phyloP scores from a whole-genome alignment of 2,888 invertebrate genomes.

The Xestoiulus laeticollis region DNA sequence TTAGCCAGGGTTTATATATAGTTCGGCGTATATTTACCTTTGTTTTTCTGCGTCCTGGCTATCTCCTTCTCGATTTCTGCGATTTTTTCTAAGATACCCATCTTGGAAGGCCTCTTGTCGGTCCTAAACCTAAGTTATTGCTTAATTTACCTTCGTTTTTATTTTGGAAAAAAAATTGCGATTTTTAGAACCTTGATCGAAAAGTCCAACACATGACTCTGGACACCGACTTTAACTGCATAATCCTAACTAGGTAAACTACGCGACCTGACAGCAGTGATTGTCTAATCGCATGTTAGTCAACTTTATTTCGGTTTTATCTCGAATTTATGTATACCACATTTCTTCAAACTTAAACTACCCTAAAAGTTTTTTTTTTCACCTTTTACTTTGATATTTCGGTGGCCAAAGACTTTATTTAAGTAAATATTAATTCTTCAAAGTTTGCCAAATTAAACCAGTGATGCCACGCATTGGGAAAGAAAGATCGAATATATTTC shows the following conservation, averaged over 20 bases:
- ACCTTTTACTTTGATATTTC: not conserved
- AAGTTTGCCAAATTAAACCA: not conserved
- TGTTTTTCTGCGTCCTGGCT: conserved; percentile 98
- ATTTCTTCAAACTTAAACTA: no score
- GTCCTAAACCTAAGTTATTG: not conserved
- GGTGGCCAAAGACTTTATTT: not conserved
- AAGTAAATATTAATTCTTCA: not conserved
- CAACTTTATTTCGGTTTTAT: not conserved
- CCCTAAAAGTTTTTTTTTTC: no score
- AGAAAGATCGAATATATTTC: no score
- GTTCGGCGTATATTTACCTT: conserved; percentile 73
- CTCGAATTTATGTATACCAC: not conserved
- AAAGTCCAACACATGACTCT: not conserved
- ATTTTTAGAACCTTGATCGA: not conserved
- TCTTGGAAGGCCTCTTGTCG: conserved; percentile 63
- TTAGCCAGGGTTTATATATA: not conserved
- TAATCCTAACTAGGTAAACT: not conserved
- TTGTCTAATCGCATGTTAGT: not conserved
- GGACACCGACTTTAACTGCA: not conserved
- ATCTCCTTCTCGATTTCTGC: conserved; percentile 99
- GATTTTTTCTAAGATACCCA: conserved; percentile 99
- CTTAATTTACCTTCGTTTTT: not conserved
- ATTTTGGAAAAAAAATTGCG: not conserved
- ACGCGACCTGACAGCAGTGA: not conserved
- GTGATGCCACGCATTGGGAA: no score